These are phyloP conservation scores for Edolisoma coerulescens DNA, from an alignment of 2,113 vertebrate species.

Conservation along the genomic window DNA sequence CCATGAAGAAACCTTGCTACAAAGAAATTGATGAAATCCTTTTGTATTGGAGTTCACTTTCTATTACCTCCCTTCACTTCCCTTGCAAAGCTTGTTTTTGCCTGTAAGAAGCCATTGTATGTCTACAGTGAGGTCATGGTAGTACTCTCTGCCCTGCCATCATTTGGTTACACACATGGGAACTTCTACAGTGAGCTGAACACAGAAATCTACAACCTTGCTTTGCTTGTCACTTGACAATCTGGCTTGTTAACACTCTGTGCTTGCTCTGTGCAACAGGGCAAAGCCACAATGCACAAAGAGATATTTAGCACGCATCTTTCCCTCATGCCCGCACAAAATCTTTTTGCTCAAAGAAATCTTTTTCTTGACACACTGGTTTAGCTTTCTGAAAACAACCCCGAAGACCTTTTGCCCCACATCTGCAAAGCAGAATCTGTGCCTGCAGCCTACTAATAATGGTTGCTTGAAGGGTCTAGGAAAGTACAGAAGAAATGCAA, in stretches of 20 bases:
- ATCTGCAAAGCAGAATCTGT: neutral
- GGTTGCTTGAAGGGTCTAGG: neutral
- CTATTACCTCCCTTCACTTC: neutral
- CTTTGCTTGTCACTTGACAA: neutral
- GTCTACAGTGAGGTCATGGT: neutral
- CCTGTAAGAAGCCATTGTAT: neutral
- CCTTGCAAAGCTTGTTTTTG: neutral
- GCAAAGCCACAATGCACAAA: neutral
- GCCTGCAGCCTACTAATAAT: neutral
- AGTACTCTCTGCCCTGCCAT: neutral
- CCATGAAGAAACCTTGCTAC: neutral
- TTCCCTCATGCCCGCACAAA: neutral
- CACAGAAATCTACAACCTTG: neutral
- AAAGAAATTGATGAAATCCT: neutral
- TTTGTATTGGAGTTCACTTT: neutral
- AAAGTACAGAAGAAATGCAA: neutral
- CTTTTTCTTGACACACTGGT: neutral
- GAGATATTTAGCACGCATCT: neutral
- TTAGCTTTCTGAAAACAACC: neutral
- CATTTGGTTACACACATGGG: neutral
- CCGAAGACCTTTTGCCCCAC: neutral
- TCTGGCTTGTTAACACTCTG: neutral
- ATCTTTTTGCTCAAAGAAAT: neutral
- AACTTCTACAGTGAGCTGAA: neutral
- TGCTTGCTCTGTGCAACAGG: conserved; percentile 9